Conservation (phyloP, 1,140 invertebrate genomes). For the Drosophila cardini region DNA sequence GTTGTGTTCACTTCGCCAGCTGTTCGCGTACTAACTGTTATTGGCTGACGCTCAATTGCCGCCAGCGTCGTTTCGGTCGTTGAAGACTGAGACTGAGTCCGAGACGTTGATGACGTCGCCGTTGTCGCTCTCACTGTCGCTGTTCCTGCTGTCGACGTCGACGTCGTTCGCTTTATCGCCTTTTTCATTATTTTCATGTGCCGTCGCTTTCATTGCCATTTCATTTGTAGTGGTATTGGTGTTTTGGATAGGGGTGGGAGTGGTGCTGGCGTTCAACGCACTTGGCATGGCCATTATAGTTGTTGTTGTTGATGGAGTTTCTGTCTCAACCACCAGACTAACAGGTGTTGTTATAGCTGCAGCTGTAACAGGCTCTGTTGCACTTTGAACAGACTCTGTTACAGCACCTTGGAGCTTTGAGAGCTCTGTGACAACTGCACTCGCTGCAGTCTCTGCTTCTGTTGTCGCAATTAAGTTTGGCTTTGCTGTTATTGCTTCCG, state of each 20-base stretch:
- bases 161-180: constrained; percentile 46
- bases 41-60: constrained; percentile 45
- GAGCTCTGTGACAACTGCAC: constrained; percentile 1
- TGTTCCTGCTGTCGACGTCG: constrained; percentile 44
- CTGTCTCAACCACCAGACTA: constrained; percentile 28
- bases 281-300: constrained; percentile 31
- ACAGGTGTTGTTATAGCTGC: constrained; percentile 16
- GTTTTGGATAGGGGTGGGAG: not conserved
- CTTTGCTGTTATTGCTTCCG: constrained; percentile 9
- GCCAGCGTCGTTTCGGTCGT: constrained; percentile 43
- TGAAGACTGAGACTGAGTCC: constrained; percentile 18
- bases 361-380: not conserved
- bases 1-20: constrained; percentile 66
- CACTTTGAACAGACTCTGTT: constrained; percentile 4
- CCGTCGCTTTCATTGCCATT: constrained; percentile 62
- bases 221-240: constrained; percentile 35
- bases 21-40: constrained; percentile 69
- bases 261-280: constrained; percentile 43
- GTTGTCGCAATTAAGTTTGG: constrained; percentile 4
- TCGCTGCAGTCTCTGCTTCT: constrained; percentile 12
- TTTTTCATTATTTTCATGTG: constrained; percentile 43
- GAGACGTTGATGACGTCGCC: constrained; percentile 48
- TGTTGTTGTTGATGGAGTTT: constrained; percentile 12
- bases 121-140: constrained; percentile 42
- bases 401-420: not conserved